Evolutionary conservation across 2,888 invertebrate genomes (phyloP), one percentile per base, ranked within the genome.

Genomic region (Caenorhabditis japonica): DNA sequence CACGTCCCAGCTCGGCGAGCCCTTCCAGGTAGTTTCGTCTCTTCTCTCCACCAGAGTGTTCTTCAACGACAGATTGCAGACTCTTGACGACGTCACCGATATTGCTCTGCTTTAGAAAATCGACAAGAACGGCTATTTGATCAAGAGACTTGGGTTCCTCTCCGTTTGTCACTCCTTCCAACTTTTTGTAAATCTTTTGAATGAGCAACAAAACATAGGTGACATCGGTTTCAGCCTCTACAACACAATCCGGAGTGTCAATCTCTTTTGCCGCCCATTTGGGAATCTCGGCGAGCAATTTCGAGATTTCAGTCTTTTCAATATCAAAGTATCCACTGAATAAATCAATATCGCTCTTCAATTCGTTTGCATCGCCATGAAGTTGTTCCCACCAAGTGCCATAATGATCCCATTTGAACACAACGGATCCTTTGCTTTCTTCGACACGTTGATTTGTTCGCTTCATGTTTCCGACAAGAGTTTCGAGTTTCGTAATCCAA

Each of bases 91-190:
- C 19, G 12, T 27, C 25, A 12, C 47, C 30, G 21, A 72, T 44
- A 27, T 55, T 43, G 12, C 41, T 58, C 5, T 43, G 36, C 10
- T 72, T 46, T 13, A 72, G 33, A 38, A 55, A 4, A 7, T 55
- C 49, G 0, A 59, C 43, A 0, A 72, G 43, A 17, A 44, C 30
- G 23, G 39, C 41, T 33, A 72, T 56, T 15, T 49, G 47, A 56
- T 72, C 72, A n/a, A 72, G 47, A 15, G 59, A n/a, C 30, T 72
- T 72, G 13, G 36, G 52, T 12, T 66, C 64, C 19, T 60, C 72
- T 23, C 33, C 46, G 7, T 30, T 36, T 2, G 13, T 44, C 3
- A 58, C 49, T 23, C 23, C 30, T 13, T 64, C 59, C 5, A 72
- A 27, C 21, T 33, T 53, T n/a, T 72, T 72, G 34, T 59, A 72